Evolutionary conservation across 2,888 invertebrate species (phyloP).

Genomic region (Anoplius nigerrimus): DNA sequence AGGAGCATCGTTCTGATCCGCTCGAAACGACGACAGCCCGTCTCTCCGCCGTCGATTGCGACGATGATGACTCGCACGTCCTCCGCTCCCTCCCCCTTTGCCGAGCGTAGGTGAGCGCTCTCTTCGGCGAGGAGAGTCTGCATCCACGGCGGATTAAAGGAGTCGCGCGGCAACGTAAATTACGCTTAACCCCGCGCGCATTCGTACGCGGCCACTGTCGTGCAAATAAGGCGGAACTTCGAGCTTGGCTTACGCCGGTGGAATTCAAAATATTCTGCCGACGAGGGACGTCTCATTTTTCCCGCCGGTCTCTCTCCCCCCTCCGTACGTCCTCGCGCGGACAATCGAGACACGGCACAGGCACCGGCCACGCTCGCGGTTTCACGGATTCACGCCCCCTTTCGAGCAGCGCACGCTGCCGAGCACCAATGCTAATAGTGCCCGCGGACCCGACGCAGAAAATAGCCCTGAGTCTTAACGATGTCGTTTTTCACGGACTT

Average conservation of each 20-base stretch:
- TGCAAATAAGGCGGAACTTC: slow-evolving; percentile 48
- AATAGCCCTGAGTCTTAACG: too few species aligned
- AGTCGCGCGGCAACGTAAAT: slow-evolving; percentile 42
- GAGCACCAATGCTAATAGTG: too few species aligned
- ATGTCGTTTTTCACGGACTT: too few species aligned
- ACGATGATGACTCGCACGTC: slow-evolving; percentile 27
- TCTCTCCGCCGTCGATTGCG: slow-evolving; percentile 22
- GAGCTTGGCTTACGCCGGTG: slow-evolving; percentile 34
- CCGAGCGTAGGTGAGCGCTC: background rate
- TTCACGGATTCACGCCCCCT: too few species aligned
- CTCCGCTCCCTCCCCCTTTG: slow-evolving; percentile 1
- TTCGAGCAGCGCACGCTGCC: too few species aligned
- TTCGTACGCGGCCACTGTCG: slow-evolving; percentile 39
- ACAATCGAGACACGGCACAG: background rate
- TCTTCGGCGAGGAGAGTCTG: background rate
- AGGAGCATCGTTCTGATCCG: slow-evolving; percentile 39
- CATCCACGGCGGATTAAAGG: slow-evolving; percentile 33
- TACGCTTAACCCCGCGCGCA: slow-evolving; percentile 41
- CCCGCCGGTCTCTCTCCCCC: too few species aligned
- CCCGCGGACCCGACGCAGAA: too few species aligned
- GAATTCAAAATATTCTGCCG: slow-evolving; percentile 43
- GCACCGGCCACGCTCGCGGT: background rate
- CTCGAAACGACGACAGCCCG: slow-evolving; percentile 39
- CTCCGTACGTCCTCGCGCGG: background rate
- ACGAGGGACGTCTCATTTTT: too few species aligned